Percentiles rank a stretch among this genome's conserved stretches.
phyloP scores from a whole-genome alignment of 2,888 invertebrate species.

The Brachylomia viminalis region DNA sequence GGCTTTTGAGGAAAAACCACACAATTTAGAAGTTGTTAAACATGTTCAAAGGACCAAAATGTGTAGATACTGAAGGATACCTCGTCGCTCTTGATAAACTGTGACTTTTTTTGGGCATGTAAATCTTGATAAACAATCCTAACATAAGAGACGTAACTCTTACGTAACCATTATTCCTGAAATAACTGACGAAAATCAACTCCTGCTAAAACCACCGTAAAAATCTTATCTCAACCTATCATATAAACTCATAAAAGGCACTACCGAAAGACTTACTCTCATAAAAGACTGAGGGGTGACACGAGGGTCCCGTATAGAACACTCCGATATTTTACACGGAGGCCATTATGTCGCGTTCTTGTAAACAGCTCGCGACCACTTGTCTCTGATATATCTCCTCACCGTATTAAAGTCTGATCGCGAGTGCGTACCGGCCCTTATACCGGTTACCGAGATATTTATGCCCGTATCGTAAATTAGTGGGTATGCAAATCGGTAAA shows the following conservation, averaged over 20 bases:
- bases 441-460: conserved; percentile 64
- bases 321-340: conserved; percentile 78
- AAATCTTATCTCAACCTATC: not conserved
- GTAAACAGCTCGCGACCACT: conserved; percentile 87
- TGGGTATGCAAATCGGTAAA: conserved; percentile 61
- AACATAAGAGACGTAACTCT: too few relatives aligned
- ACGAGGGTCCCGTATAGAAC: conserved; percentile 67
- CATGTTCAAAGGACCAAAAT: too few relatives aligned
- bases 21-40: too few relatives aligned
- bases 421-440: conserved; percentile 55
- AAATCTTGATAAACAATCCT: not conserved
- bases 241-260: not conserved
- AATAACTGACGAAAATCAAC: not conserved
- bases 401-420: conserved; percentile 69
- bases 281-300: conserved; percentile 2
- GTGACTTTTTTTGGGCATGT: too few relatives aligned
- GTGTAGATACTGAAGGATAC: too few relatives aligned
- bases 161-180: not conserved
- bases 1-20: too few relatives aligned
- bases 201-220: not conserved
- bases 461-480: conserved; percentile 60
- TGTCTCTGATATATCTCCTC: conserved; percentile 88
- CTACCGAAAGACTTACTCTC: not conserved
- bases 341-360: conserved; percentile 87
- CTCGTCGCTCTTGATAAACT: too few relatives aligned